Percentiles rank a stretch among this genome's conserved stretches.
Evolutionary conservation across 2,797 vertebrate genomes (phyloP).

Genomic region (Xenentodon cancila): DNA sequence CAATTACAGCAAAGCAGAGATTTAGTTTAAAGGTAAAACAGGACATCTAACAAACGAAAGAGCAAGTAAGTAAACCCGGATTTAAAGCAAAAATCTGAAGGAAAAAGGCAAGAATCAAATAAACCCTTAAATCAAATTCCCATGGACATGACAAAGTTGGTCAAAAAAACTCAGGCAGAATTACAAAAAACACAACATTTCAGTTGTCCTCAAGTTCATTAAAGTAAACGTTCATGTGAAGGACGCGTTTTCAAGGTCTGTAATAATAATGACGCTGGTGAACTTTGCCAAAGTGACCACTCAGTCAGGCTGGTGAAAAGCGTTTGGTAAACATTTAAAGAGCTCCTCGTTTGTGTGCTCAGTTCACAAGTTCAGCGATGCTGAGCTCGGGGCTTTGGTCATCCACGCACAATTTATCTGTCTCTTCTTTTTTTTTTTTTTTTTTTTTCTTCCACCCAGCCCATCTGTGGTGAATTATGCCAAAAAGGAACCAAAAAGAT

Average conservation of each 20-base stretch:
- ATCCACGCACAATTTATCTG: constrained; percentile 32
- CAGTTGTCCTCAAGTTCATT: constrained; percentile 10
- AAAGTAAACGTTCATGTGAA: constrained; percentile 29
- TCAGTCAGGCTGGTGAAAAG: constrained; percentile 41
- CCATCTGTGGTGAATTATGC: background rate
- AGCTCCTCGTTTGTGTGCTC: constrained; percentile 46
- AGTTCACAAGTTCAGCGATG: constrained; percentile 24
- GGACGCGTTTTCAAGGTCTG: constrained; percentile 32
- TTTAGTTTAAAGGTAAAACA: no score
- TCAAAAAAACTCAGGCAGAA: background rate
- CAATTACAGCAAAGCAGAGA: no score
- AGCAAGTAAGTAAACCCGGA: no score
- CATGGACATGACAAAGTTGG: background rate
- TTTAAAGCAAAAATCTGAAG: no score
- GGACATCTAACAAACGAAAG: no score
- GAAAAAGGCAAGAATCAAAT: no score
- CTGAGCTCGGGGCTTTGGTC: constrained; percentile 23
- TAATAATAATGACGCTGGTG: constrained; percentile 25
- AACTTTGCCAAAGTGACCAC: constrained; percentile 42
- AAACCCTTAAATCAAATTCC: no score
- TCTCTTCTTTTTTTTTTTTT: background rate
- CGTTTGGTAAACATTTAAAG: constrained; percentile 28
- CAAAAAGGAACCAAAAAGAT: background rate
- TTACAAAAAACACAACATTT: background rate
- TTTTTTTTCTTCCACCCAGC: background rate